These are phyloP conservation scores for Daktulosphaira vitifoliae DNA, from an alignment of 1,140 invertebrate species.

Conservation along the genomic window DNA sequence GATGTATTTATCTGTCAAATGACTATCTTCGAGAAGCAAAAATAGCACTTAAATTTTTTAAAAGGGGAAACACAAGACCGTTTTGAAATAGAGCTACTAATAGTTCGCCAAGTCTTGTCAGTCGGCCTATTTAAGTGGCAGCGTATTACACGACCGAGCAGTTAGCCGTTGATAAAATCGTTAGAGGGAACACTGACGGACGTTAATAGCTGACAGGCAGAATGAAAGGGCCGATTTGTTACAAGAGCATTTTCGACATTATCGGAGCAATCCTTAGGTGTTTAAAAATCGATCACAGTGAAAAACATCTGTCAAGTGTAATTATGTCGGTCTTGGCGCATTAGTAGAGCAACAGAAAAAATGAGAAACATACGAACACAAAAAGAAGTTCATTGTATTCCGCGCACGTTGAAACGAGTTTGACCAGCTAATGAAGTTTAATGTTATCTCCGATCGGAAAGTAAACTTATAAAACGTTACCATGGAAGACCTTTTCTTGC, in stretches of 20 bases:
- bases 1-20: too few relatives aligned
- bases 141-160: not conserved
- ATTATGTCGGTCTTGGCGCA: too few relatives aligned
- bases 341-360: too few relatives aligned
- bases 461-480: too few relatives aligned
- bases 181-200: slow-evolving; percentile 21
- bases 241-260: slow-evolving; percentile 15
- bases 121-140: not conserved
- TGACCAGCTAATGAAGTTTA: not conserved
- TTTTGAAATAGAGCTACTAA: slow-evolving; percentile 10
- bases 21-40: not conserved
- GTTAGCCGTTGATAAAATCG: slow-evolving; percentile 25
- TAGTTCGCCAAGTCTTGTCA: not conserved
- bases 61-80: not conserved
- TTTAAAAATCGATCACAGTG: too few relatives aligned
- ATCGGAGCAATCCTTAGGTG: not conserved
- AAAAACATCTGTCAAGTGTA: too few relatives aligned
- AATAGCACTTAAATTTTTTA: slow-evolving; percentile 23
- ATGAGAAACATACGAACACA: too few relatives aligned
- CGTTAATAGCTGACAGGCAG: slow-evolving; percentile 9
- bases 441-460: not conserved
- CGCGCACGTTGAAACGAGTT: not conserved
- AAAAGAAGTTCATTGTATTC: too few relatives aligned
- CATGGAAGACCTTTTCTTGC: too few relatives aligned
- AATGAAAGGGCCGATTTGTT: slow-evolving; percentile 10